These are phyloP conservation scores for Bradypodion pumilum DNA, from an alignment of 2,797 vertebrate genomes.

Conservation along the genomic window DNA sequence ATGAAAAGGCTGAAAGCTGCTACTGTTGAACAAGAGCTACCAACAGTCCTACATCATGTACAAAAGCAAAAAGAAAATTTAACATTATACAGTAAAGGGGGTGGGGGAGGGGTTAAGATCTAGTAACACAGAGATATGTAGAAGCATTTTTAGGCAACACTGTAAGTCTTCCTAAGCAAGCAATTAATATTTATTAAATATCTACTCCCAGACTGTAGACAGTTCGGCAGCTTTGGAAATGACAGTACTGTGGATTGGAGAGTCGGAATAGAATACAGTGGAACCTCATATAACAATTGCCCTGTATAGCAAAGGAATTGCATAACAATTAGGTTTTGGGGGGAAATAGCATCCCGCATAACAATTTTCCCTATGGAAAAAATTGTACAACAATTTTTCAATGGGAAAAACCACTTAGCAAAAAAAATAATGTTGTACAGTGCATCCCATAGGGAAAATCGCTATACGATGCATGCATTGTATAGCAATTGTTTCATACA, in stretches of 20 bases:
- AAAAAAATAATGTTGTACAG: too few relatives aligned
- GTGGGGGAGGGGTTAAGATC: not conserved
- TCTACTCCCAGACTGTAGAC: not conserved
- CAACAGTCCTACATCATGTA: not conserved
- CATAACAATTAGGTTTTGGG: too few relatives aligned
- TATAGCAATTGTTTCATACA: too few relatives aligned
- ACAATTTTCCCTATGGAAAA: too few relatives aligned
- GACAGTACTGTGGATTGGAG: not conserved
- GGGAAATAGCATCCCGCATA: too few relatives aligned
- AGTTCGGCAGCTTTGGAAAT: not conserved
- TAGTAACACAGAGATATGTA: not conserved
- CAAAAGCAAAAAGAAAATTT: not conserved
- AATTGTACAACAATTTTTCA: too few relatives aligned
- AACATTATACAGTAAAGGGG: not conserved
- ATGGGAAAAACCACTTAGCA: too few relatives aligned
- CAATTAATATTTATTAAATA: not conserved
- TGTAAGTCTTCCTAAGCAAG: not conserved
- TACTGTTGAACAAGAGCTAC: not conserved
- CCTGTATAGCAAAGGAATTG: too few relatives aligned
- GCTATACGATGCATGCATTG: too few relatives aligned
- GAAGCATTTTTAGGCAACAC: not conserved
- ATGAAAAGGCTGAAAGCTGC: conserved; percentile 47
- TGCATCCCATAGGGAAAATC: too few relatives aligned
- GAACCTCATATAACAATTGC: too few relatives aligned
- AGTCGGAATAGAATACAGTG: too few relatives aligned